Base-by-base conservation (phyloP, 2,797 vertebrate genomes). In the Pyrrhura leucotis region DNA sequence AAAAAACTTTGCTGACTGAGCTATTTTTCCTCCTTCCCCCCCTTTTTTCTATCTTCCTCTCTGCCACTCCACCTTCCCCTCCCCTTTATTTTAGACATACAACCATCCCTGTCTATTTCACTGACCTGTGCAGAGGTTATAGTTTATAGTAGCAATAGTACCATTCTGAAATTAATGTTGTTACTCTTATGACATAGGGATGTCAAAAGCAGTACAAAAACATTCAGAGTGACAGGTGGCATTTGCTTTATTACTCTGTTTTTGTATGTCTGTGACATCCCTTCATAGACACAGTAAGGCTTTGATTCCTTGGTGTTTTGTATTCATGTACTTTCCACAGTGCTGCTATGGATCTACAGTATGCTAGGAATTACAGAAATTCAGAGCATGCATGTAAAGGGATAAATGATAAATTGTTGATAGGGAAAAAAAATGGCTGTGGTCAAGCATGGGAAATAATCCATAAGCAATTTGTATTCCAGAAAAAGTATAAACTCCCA, bases 301-400 rank as follows among this genome's bases (percentile, higher is more conserved):
- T 93, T 96, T 96, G 92, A 96, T 96, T 96, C 91, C 59, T 69
- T 1, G 0, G 12, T 81, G 89, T 83, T 96, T 96, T 89, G 71
- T 93, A 94, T 96, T 96, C 95, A 83, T 92, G 79, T 78, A 84
- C 74, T 96, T 84, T 78, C 84, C 77, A 84, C 84, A 84, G 89
- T 48, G 29, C 82, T 77, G 63, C 84, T 89, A 45, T 93, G 77
- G 51, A 91, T 92, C 72, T 89, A 90, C 80, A 90, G 74, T 93
- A 85, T 95, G 93, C 69, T 96, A 61, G 62, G 94, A 94, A 97
- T 96, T 90, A 92, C 94, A 94, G 96, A 94, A 86, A 98, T 98
- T 94, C 94, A 93, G 91, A 74, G 87, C 91, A 95, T 97, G 84
- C 92, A 63, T 68, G 19, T 65, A 92, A 71, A 85, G 45, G 29